Conservation (phyloP, 2,888 invertebrate genomes). For the Stegana nigrithorax region DNA sequence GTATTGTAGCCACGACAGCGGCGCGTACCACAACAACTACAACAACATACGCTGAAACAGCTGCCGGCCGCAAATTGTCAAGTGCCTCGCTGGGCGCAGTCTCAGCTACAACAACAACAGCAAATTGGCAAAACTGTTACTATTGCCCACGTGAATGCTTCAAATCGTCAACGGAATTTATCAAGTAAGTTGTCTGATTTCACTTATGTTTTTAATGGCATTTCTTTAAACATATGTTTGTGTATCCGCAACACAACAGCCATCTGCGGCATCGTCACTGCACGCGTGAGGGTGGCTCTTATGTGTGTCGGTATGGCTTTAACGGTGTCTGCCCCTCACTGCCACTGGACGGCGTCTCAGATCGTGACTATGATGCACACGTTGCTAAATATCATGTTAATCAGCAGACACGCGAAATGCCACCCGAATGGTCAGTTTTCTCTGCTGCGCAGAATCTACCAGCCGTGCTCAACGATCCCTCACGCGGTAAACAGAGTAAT, state of each 20-base stretch:
- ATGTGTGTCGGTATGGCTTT: conserved; percentile 87
- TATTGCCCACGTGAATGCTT: conserved; percentile 74
- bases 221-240: not conserved
- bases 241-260: no score
- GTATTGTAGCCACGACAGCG: conserved; percentile 16
- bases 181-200: conserved; percentile 69
- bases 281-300: conserved; percentile 86
- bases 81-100: conserved; percentile 17
- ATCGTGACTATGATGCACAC: conserved; percentile 89
- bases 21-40: conserved; percentile 16
- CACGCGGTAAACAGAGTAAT: conserved; percentile 87
- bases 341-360: conserved; percentile 89
- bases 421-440: conserved; percentile 73
- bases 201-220: not conserved
- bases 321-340: conserved; percentile 88
- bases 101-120: conserved; percentile 17
- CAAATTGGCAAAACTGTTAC: conserved; percentile 73
- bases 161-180: conserved; percentile 73
- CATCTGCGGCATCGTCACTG: conserved; percentile 85
- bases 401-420: conserved; percentile 64
- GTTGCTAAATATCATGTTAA: conserved; percentile 76
- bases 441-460: conserved; percentile 94
- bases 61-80: conserved; percentile 37
- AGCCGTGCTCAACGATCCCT: conserved; percentile 95
- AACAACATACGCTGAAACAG: conserved; percentile 12